Conservation (phyloP, 2,888 invertebrate species). For the Mesoligia furuncula region DNA sequence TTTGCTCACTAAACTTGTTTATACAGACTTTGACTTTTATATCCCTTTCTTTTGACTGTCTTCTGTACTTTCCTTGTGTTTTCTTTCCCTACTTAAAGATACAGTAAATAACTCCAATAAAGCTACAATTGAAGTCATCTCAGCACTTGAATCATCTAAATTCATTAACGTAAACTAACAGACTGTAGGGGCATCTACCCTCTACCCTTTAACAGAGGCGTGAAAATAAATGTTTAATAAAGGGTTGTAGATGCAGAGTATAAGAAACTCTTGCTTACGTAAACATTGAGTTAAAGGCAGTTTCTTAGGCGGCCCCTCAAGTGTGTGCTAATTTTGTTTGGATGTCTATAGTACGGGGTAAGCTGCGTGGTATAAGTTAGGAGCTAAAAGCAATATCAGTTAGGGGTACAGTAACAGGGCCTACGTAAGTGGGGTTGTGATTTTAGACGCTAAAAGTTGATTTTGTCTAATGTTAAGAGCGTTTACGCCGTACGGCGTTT, state of each 20-base stretch:
- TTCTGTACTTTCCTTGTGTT: background rate
- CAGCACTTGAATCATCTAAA: conserved; percentile 56
- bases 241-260: conserved; percentile 67
- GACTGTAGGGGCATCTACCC: conserved; percentile 54
- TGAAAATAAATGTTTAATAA: conserved; percentile 70
- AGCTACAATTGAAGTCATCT: conserved; percentile 48
- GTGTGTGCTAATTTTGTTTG: conserved; percentile 77
- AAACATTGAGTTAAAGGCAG: conserved; percentile 63
- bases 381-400: conserved; percentile 21
- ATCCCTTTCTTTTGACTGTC: too few relatives aligned
- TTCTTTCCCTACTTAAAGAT: background rate
- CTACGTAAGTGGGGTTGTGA: background rate
- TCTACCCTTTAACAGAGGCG: conserved; percentile 63
- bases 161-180: conserved; percentile 60
- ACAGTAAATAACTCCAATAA: conserved; percentile 13
- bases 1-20: background rate
- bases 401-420: background rate
- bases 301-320: conserved; percentile 66
- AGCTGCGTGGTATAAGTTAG: conserved; percentile 51
- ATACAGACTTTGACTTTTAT: background rate
- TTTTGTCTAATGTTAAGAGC: background rate
- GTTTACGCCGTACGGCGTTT: too few relatives aligned
- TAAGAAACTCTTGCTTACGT: conserved; percentile 66
- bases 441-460: background rate
- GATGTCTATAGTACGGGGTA: conserved; percentile 69